Evolutionary conservation across 2,113 vertebrate genomes (phyloP).

Genomic region (Struthidea cinerea): DNA sequence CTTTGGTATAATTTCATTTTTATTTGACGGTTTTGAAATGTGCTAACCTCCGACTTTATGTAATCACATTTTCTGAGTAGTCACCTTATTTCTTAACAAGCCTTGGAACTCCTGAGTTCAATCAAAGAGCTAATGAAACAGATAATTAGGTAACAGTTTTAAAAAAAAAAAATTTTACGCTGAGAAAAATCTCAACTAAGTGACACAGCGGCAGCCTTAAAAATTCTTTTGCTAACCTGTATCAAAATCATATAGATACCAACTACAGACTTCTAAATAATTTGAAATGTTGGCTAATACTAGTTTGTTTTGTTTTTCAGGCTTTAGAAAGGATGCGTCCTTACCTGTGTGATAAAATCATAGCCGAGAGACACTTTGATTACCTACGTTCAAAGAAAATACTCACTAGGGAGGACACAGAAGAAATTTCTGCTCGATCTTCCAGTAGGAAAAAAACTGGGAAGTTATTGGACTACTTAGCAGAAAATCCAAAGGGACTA

Average conservation of each 20-base stretch:
- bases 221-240: not conserved
- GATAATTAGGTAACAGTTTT: not conserved
- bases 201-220: not conserved
- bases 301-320: conserved; percentile 55
- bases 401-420: conserved; percentile 89
- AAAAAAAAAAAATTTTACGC: not conserved
- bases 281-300: not conserved
- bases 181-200: not conserved
- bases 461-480: conserved; percentile 87
- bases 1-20: not conserved
- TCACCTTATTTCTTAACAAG: not conserved
- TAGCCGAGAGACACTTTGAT: conserved; percentile 93
- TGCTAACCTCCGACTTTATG: not conserved
- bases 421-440: conserved; percentile 89
- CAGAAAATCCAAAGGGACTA: conserved; percentile 91
- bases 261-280: not conserved
- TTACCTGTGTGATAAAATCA: conserved; percentile 91
- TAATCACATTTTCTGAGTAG: not conserved
- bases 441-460: conserved; percentile 86
- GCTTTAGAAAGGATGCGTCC: conserved; percentile 83
- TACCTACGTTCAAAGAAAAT: conserved; percentile 91
- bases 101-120: not conserved
- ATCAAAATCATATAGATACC: not conserved
- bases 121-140: not conserved
- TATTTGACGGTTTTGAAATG: not conserved